Conservation (phyloP, 2,888 invertebrate genomes). For the Tubiluchus corallicola region DNA sequence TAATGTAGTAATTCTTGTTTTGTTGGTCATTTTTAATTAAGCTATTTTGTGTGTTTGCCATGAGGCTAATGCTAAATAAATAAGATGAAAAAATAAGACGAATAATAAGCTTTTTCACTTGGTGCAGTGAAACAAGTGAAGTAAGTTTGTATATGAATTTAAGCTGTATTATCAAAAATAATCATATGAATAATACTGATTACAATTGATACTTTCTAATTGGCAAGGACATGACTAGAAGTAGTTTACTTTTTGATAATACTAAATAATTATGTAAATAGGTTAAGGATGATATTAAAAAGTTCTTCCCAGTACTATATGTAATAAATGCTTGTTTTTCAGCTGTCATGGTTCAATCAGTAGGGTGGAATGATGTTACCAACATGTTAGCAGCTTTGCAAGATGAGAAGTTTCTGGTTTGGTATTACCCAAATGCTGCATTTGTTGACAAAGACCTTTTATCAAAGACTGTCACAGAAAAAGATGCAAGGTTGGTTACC, state of each 20-base stretch:
- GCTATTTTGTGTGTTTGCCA: constrained; percentile 15
- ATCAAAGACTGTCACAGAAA: constrained; percentile 35
- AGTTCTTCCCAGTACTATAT: no score
- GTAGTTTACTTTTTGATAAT: no score
- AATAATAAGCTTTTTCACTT: constrained; percentile 16
- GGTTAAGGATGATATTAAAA: no score
- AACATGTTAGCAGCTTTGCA: constrained; percentile 60
- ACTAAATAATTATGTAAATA: no score
- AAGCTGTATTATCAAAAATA: constrained; percentile 4
- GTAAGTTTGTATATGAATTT: constrained; percentile 9
- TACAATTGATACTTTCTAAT: no score
- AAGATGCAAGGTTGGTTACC: constrained; percentile 28
- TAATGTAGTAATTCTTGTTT: constrained; percentile 24
- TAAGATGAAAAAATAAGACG: no score
- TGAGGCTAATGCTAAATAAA: no score
- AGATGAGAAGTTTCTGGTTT: constrained; percentile 55
- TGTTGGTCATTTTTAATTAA: constrained; percentile 21
- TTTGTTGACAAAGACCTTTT: constrained; percentile 51
- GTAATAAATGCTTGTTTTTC: constrained; percentile 21
- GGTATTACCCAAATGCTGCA: constrained; percentile 56
- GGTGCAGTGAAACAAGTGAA: constrained; percentile 11
- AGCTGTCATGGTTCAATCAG: constrained; percentile 45
- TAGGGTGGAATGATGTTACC: constrained; percentile 51
- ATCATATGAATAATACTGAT: no score
- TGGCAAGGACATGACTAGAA: no score